phyloP scores from a whole-genome alignment of 2,888 invertebrate species.

The Drosophila koepferae region DNA sequence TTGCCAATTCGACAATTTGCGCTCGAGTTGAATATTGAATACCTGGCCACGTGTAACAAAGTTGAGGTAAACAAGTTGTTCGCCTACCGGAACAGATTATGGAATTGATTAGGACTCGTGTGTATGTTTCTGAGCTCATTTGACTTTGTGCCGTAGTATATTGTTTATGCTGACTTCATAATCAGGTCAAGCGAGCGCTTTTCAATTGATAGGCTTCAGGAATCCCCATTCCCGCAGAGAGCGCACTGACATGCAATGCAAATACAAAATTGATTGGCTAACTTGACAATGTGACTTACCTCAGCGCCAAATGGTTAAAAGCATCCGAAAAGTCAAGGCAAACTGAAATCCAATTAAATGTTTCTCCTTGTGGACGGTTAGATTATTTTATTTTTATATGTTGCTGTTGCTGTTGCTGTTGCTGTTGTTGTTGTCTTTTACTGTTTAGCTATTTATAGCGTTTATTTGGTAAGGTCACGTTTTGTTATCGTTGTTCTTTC shows the following conservation, averaged over 20 bases:
- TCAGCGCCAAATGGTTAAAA: conserved; percentile 37
- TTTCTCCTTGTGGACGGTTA: conserved; percentile 23
- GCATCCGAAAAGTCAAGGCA: conserved; percentile 54
- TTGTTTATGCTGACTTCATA: conserved; percentile 9
- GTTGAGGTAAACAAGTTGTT: conserved; percentile 9
- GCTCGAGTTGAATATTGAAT: background rate
- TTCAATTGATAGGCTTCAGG: conserved; percentile 11
- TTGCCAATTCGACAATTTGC: background rate
- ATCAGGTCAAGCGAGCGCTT: conserved; percentile 8
- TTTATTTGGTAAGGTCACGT: conserved; percentile 66
- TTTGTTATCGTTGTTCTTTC: conserved; percentile 39
- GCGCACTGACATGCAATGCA: background rate
- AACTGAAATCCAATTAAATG: conserved; percentile 73
- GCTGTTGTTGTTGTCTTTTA: conserved; percentile 19
- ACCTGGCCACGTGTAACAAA: background rate
- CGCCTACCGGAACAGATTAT: conserved; percentile 2
- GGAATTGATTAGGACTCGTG: background rate
- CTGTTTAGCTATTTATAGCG: conserved; percentile 55
- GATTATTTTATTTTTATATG: conserved; percentile 9
- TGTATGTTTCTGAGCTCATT: background rate
- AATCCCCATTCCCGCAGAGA: background rate
- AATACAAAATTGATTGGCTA: conserved; percentile 17
- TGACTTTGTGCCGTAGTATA: background rate
- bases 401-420: conserved; percentile 1
- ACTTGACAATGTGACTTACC: conserved; percentile 53